A percentile compares a stretch with the other conserved stretches of the same genome.
phyloP scores from a whole-genome alignment of 2,888 invertebrate genomes.

The Bombyx huttoni region DNA sequence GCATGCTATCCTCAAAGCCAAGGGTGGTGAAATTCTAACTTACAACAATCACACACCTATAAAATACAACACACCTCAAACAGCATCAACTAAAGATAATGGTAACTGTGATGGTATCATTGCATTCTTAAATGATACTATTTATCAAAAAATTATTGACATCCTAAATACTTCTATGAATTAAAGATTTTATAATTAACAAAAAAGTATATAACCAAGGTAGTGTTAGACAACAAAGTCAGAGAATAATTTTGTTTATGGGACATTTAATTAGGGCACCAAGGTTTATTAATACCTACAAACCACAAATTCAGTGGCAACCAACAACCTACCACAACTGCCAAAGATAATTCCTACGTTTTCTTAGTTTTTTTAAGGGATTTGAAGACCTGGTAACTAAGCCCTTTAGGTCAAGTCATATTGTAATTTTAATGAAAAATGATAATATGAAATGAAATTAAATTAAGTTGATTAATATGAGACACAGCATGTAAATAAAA shows the following conservation, averaged over 20 bases:
- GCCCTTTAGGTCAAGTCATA: too few relatives aligned
- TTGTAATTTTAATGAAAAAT: too few relatives aligned
- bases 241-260: not conserved
- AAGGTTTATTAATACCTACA: too few relatives aligned
- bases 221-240: not conserved
- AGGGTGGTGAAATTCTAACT: slow-evolving; percentile 80
- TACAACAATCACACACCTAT: slow-evolving; percentile 29
- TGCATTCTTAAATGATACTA: slow-evolving; percentile 30
- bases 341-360: not conserved
- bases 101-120: slow-evolving; percentile 51
- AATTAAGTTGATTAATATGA: too few relatives aligned
- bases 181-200: not conserved
- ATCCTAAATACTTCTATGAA: slow-evolving; percentile 11
- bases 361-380: too few relatives aligned
- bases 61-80: slow-evolving; percentile 38
- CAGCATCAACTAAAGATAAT: slow-evolving; percentile 35
- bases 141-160: slow-evolving; percentile 27
- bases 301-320: too few relatives aligned
- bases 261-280: too few relatives aligned
- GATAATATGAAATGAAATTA: too few relatives aligned
- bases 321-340: too few relatives aligned
- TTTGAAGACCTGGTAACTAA: too few relatives aligned
- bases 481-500: too few relatives aligned
- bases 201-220: not conserved
- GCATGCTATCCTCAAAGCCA: slow-evolving; percentile 84